phyloP scores from a whole-genome alignment of 2,113 vertebrate species.

The Phainopepla nitens region DNA sequence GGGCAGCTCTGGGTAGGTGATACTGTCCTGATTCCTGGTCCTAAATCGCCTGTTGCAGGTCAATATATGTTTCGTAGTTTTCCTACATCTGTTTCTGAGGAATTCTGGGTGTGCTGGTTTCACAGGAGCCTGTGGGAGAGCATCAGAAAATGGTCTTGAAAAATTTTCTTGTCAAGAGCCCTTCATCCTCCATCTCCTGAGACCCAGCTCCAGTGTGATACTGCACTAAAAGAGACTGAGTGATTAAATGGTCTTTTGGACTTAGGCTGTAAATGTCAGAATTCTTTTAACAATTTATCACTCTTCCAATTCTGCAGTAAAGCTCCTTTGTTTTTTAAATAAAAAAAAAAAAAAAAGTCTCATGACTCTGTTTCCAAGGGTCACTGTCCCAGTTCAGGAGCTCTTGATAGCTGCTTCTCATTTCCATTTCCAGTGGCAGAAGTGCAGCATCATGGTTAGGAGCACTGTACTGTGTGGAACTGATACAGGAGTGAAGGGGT shows the following conservation, averaged over 20 bases:
- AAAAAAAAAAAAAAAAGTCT: background rate
- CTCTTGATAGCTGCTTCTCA: background rate
- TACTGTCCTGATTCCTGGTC: background rate
- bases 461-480: background rate
- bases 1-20: background rate
- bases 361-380: background rate
- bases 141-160: background rate
- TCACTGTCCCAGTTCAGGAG: background rate
- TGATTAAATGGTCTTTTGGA: background rate
- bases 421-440: background rate
- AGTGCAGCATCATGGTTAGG: background rate
- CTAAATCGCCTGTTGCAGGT: background rate
- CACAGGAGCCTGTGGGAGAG: background rate
- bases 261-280: background rate
- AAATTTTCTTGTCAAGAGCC: background rate
- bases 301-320: background rate
- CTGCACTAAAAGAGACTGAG: background rate
- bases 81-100: background rate
- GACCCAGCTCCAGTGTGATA: background rate
- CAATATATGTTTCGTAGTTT: background rate
- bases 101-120: background rate
- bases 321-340: background rate
- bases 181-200: background rate
- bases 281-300: background rate
- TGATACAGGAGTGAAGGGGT: rapidly evolving